A percentile compares a stretch with the other conserved stretches of the same genome.
Evolutionary conservation across 2,888 invertebrate genomes (phyloP).

Genomic region (Drosophila borealis): DNA sequence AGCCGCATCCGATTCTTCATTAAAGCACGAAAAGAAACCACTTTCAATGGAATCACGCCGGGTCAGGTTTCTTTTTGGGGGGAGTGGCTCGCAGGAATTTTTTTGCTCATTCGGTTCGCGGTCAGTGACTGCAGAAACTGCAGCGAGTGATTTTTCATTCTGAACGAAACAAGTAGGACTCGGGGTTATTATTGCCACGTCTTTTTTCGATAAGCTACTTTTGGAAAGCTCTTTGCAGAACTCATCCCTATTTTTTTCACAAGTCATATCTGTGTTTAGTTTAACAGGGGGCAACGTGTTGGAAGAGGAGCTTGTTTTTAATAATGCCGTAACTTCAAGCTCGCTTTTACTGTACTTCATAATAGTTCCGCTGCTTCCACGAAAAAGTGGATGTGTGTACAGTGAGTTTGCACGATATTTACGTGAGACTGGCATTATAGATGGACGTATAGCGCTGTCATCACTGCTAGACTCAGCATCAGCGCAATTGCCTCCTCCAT

Average conservation of each 20-base stretch:
- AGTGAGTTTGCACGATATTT: conserved; percentile 86
- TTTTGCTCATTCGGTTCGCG: conserved; percentile 76
- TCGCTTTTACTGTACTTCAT: conserved; percentile 61
- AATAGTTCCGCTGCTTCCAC: conserved; percentile 64
- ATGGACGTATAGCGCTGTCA: conserved; percentile 77
- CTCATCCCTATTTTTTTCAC: conserved; percentile 72
- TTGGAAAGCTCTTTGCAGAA: conserved; percentile 52
- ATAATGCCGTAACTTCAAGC: conserved; percentile 34
- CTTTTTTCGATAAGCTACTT: conserved; percentile 24
- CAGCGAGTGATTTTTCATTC: conserved; percentile 65
- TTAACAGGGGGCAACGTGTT: conserved; percentile 45
- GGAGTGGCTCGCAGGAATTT: conserved; percentile 68
- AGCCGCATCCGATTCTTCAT: conserved; percentile 91
- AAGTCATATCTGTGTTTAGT: conserved; percentile 63
- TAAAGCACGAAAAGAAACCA: conserved; percentile 95
- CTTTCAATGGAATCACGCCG: conserved; percentile 94
- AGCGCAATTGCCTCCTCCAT: conserved; percentile 83
- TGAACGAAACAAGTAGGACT: conserved; percentile 49
- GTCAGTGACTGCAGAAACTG: conserved; percentile 65
- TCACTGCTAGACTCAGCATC: conserved; percentile 84
- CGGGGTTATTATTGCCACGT: conserved; percentile 36
- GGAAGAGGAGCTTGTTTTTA: conserved; percentile 56
- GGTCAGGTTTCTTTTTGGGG: conserved; percentile 85
- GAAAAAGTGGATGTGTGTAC: conserved; percentile 87
- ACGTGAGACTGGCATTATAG: conserved; percentile 70